Base-by-base conservation (phyloP, 2,888 invertebrate genomes). In the Pammene aurita region DNA sequence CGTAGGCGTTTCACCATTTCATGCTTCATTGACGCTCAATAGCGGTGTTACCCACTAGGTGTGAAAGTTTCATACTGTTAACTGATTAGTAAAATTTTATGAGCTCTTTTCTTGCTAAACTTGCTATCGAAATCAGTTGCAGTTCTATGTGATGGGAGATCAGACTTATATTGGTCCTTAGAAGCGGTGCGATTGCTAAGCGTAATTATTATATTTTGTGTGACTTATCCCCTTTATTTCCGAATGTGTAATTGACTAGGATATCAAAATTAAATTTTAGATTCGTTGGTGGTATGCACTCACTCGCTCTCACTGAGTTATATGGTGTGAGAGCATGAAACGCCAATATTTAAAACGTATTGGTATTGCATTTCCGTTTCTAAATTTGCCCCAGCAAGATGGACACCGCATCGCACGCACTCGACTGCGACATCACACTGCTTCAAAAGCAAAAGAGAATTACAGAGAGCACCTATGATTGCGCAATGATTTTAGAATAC, bases 381-480 rank as follows among this genome's bases (percentile, higher is more conserved):
- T 50, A n/a, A 18, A 48, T 48, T 2, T 7, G 50, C 18, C 18
- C 2, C 11, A 16, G 18, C 7, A 63, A 52, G 42, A 63, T 54
- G 6, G n/a, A 64, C 11, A 34, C 14, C 44, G 54, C 34, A 34
- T 26, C 44, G 54, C 34, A 18, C 72, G 76, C 81, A 83, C 78
- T 84, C 83, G 81, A 79, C 79, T 84, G 84, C 84, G 82, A 85
- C 86, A 83, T 78, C 79, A 80, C 79, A 81, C 81, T 5, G 16
- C 16, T 18, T 18, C 10, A 50, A 52, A 50, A 62, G 52, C 62
- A 60, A 16, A 14, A 60, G 48, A 48, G 13, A 35, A 60, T 46
- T 5, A 34, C 35, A n/a, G n/a, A n/a, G n/a, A n/a, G n/a, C n/a
- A 14, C 35, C 14, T 46, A 16, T 35, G 2, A 35, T 13, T 7